These are phyloP conservation scores for Troides aeacus DNA, from an alignment of 2,888 invertebrate genomes.

Conservation along the genomic window DNA sequence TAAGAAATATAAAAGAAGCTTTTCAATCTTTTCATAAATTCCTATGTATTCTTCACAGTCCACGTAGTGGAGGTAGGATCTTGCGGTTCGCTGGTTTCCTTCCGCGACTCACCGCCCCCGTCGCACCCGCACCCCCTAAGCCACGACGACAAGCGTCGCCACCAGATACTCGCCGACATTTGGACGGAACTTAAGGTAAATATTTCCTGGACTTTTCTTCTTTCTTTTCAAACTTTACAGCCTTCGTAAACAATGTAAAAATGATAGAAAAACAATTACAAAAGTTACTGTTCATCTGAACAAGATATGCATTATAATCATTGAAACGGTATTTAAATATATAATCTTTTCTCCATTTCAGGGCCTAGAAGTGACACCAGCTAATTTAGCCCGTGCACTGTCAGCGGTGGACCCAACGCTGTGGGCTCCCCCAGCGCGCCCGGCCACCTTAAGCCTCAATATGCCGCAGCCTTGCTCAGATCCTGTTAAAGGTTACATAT, in stretches of 20 bases:
- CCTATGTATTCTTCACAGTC: slow-evolving; percentile 46
- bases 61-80: slow-evolving; percentile 72
- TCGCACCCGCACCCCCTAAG: slow-evolving; percentile 78
- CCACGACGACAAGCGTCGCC: slow-evolving; percentile 82
- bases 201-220: not conserved
- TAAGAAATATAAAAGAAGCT: too few relatives aligned
- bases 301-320: too few relatives aligned
- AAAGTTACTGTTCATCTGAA: not conserved
- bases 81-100: slow-evolving; percentile 73
- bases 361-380: slow-evolving; percentile 82
- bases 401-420: slow-evolving; percentile 83
- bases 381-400: slow-evolving; percentile 81
- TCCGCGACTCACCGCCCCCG: slow-evolving; percentile 73
- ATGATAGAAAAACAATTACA: not conserved
- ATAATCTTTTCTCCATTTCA: slow-evolving; percentile 38
- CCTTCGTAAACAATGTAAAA: too few relatives aligned
- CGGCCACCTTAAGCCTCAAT: slow-evolving; percentile 85
- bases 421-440: slow-evolving; percentile 85
- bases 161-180: slow-evolving; percentile 82
- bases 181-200: slow-evolving; percentile 82
- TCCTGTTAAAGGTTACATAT: slow-evolving; percentile 51
- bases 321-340: too few relatives aligned
- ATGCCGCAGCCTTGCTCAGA: slow-evolving; percentile 77
- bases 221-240: too few relatives aligned
- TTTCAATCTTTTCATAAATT: too few relatives aligned